Percentiles rank a stretch among this genome's conserved stretches.
Evolutionary conservation across 2,888 invertebrate species (phyloP).

Genomic region (Parthenolecanium corni): DNA sequence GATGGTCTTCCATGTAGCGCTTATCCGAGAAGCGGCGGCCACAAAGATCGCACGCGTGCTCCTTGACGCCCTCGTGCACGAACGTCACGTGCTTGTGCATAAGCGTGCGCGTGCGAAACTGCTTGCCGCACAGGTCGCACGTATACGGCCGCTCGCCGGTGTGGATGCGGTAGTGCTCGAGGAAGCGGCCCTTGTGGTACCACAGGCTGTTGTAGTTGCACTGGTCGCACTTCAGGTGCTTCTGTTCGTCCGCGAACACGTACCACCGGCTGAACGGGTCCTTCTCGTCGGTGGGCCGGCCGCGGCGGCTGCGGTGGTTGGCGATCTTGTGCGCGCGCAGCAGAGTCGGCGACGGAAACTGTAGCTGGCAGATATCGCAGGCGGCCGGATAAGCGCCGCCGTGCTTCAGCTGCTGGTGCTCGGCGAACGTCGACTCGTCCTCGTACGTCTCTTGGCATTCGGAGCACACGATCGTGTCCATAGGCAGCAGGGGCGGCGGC

Average conservation of each 20-base stretch:
- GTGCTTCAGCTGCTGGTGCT: background rate
- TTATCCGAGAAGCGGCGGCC: constrained; percentile 43
- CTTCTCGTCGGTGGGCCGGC: background rate
- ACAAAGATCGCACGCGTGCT: constrained; percentile 44
- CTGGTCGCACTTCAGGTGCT: constrained; percentile 40
- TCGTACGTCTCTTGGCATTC: constrained; percentile 3
- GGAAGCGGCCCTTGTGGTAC: constrained; percentile 28
- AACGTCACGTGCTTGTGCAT: constrained; percentile 43
- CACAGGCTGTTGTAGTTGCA: constrained; percentile 34
- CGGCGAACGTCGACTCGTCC: background rate
- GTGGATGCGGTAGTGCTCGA: constrained; percentile 33
- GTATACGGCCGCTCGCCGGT: constrained; percentile 34
- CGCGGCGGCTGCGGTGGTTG: constrained; percentile 3
- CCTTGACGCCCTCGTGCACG: constrained; percentile 41
- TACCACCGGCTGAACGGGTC: constrained; percentile 32
- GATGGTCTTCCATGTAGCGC: constrained; percentile 42
- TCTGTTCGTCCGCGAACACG: constrained; percentile 37
- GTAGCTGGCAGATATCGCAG: constrained; percentile 28
- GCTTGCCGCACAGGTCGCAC: constrained; percentile 34
- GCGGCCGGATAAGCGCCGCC: constrained; percentile 1
- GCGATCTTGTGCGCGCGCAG: constrained; percentile 18
- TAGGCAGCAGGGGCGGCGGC: background rate
- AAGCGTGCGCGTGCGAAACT: constrained; percentile 31
- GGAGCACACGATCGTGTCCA: background rate
- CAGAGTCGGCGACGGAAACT: constrained; percentile 15